Evolutionary conservation across 2,113 vertebrate species (phyloP), one percentile per base, ranked within the genome.

Genomic region (Pyxicephalus adspersus): DNA sequence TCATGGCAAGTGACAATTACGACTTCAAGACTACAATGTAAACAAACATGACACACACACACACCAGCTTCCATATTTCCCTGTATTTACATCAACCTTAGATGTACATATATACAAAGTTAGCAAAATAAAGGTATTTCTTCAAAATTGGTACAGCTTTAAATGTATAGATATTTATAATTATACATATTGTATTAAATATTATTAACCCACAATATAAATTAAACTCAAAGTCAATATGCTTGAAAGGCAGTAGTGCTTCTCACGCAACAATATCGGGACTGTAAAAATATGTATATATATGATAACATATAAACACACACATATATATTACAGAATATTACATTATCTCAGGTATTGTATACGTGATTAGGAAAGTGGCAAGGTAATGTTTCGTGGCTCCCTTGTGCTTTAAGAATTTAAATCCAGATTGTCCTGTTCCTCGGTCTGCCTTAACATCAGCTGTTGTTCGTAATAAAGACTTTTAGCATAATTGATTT

Each of bases 401-500:
- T 82, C 61, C 5, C 65, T 76, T 64, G 65, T 75, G 38, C 64
- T 92, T 76, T 93, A 98, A 84, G 94, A 95, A 84, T 99, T 96
- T 76, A 98, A 90, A 86, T 97, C 94, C 28, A 98, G 70, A 52
- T 92, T 93, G 25, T 94, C 92, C 60, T 88, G 89, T 64, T 95
- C 92, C 81, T 97, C 95, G 31, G 72, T 94, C 86, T 92, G 89
- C 52, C 96, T 94, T 34, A 99, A 84, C 97, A 98, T 99, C 0
- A 99, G 96, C 84, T 99, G 98, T 85, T 99, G 97, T 75, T 99
- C 97, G 0, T 97, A 99, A 89, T 97, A 99, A 84, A 99, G 95
- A 89, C 98, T 99, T 91, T 99, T 99, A 87, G 98, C 98, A 66
- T 99, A 99, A 94, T 99, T 99, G 86, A 99, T 95, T 91, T 99